phyloP scores from a whole-genome alignment of 53 echinoderm and acorn worm genomes.

The Luidia sarsii region DNA sequence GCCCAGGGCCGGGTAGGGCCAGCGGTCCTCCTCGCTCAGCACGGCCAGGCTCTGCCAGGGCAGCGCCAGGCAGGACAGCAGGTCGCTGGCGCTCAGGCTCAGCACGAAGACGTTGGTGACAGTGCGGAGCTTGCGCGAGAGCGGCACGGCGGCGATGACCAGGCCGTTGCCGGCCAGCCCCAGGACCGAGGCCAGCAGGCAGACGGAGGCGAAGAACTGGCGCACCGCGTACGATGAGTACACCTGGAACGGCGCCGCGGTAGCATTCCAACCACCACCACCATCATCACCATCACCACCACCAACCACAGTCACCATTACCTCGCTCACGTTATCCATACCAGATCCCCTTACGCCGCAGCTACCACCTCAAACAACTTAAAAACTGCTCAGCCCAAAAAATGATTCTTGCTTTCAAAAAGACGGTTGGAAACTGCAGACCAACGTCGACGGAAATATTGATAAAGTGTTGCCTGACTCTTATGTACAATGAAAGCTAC shows the following conservation, averaged over 20 bases:
- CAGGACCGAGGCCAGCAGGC: not conserved
- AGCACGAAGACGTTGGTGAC: conserved; percentile 45
- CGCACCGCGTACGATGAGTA: not conserved
- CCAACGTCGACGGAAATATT: no score
- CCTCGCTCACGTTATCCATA: no score
- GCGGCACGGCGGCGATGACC: conserved; percentile 10
- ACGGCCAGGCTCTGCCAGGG: conserved; percentile 13
- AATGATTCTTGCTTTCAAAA: no score
- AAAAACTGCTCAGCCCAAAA: no score
- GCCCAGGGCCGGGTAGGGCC: conserved; percentile 9
- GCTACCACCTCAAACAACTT: no score
- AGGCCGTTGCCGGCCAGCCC: conserved; percentile 23
- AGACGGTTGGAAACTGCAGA: no score
- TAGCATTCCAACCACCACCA: no score
- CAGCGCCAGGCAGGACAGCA: not conserved
- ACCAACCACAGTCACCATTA: no score
- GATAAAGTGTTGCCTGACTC: no score
- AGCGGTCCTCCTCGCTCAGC: conserved; percentile 3
- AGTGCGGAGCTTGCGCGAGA: conserved; percentile 18
- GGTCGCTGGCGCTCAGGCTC: conserved; percentile 17
- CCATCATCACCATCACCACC: no score
- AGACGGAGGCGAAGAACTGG: conserved; percentile 1
- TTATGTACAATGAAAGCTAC: no score
- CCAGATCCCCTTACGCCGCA: no score
- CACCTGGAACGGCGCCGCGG: not conserved